These are phyloP conservation scores for Bombus breviceps DNA, from an alignment of 1,140 invertebrate genomes.

Conservation along the genomic window DNA sequence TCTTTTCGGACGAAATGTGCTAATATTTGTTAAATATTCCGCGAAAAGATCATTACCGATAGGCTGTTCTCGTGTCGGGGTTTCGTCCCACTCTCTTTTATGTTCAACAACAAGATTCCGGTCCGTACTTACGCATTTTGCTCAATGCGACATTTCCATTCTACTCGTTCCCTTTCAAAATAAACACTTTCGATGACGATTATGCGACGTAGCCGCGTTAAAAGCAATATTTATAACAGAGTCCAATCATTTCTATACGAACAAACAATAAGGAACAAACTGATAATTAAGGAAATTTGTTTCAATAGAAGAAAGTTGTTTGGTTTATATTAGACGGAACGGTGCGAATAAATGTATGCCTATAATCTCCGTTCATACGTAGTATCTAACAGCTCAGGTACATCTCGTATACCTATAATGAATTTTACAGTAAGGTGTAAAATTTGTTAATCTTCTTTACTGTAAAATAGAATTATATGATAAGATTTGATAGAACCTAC, in stretches of 20 bases:
- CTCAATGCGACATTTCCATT: too few species aligned
- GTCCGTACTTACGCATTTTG: neutral
- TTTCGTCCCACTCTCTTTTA: too few species aligned
- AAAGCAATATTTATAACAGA: neutral
- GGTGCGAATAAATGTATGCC: too few species aligned
- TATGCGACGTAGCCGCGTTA: neutral
- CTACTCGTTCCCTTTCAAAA: constrained; percentile 1
- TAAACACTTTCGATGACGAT: neutral
- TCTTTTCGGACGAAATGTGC: neutral
- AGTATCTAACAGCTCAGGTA: neutral
- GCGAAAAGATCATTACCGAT: neutral
- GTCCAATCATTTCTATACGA: neutral
- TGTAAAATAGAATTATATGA: too few species aligned
- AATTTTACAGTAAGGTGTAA: too few species aligned
- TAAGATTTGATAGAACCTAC: too few species aligned
- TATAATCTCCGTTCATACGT: neutral
- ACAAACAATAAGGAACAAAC: neutral
- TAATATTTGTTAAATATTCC: neutral
- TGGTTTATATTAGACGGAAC: neutral
- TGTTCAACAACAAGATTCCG: neutral
- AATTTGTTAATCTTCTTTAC: too few species aligned
- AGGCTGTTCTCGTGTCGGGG: neutral
- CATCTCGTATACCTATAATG: too few species aligned
- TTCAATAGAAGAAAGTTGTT: neutral
- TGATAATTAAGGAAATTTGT: neutral